Evolutionary conservation across 2,888 invertebrate genomes (phyloP), one percentile per base, ranked within the genome.

Genomic region (Andrena marginata): DNA sequence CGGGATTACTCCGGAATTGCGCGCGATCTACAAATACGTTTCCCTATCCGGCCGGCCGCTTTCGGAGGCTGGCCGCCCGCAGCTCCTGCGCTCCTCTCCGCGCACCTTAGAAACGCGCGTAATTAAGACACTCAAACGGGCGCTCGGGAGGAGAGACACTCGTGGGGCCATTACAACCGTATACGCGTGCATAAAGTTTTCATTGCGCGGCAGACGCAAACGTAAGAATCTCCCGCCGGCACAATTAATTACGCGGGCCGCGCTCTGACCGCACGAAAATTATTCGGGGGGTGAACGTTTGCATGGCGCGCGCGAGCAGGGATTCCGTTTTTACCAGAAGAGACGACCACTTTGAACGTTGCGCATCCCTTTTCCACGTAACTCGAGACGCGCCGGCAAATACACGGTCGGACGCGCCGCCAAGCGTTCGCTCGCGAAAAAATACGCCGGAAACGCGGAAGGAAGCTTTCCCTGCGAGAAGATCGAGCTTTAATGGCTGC

Each of bases 61-160:
- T 65, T 73, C 26, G 56, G 35, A 13, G 42, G 20, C n/a, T 35
- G 5, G 13, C n/a, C 51, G 20, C n/a, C 49, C 16, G 8, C 35
- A 29, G 23, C 29, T 33, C 59, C 56, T 2, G 26, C 54, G 23
- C 70, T 35, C 16, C 35, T 54, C 29, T 35, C 71, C 29, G 62
- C 29, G 69, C 72, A 85, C 69, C 77, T 68, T 80, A 71, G 75
- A 72, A 75, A 85, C 76, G 65, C 83, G 80, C 86, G 83, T 86
- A 86, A 86, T 86, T 86, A 86, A 86, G 83, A 74, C 42, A 77
- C 77, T 85, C 75, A 33, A 82, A 82, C 69, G 85, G 72, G 69
- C 65, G 77, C 69, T 16, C 69, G 49, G 67, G 49, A 13, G 72
- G 49, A 75, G 68, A 67, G 71, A 77, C 59, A 56, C 67, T 69